Evolutionary conservation across 2,797 vertebrate species (phyloP), one percentile per base, ranked within the genome.

Genomic region (Trachurus trachurus): DNA sequence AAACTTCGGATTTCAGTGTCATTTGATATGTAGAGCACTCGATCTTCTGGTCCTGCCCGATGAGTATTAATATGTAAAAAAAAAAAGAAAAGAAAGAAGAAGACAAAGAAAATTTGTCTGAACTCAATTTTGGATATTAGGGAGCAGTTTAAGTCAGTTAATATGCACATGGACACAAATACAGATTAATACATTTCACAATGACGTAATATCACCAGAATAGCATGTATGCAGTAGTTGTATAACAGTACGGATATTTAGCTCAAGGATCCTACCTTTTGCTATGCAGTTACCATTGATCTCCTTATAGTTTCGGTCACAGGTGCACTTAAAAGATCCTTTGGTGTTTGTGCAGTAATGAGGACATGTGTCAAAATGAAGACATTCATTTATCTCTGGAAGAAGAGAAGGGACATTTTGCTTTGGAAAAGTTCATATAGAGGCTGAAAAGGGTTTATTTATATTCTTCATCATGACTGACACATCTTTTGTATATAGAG

Each of bases 1-100:
- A 99, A 99, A 96, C 98, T 97, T 95, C 97, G 96, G 96, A 99
- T 98, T 95, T 99, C 98, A 95, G 98, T 99, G 91, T 99, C 98
- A 96, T 99, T 99, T 92, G 98, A 97, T 91, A 99, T 96, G 97
- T 98, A 99, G 96, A 99, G 97, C 95, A 99, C 96, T 95, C 98
- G 96, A 93, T 99, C 98, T 94, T 99, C 98, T 94, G 97, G 97
- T 95, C 98, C 98, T 99, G 96, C 89, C 91, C 92, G 93, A 84
- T 81, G 86, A 89, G 85, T 93, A 71, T 91, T 87, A 83, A 92
- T 80, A 89, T 90, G 89, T 2, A 34, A 26, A 52, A 39, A 59
- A 34, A 57, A 54, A 19, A 19, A 34, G n/a, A 52, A 39, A 59
- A 34, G 53, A 54, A 19, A 19, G 19, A 34, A 45, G 2, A 63